Conservation (phyloP, 1,140 invertebrate species). For the Bombus polaris region DNA sequence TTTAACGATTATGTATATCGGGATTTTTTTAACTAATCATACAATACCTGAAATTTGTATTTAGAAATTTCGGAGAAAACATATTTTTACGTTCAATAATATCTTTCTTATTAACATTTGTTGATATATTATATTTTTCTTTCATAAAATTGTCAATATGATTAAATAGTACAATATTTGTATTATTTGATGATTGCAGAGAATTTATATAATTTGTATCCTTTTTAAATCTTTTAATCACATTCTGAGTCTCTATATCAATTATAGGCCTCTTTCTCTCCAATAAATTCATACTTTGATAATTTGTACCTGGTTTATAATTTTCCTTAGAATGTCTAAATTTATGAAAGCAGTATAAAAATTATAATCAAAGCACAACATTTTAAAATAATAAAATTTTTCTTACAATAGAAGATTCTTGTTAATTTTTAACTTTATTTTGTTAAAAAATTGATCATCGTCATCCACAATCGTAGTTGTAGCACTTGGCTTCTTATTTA, state of each 20-base stretch:
- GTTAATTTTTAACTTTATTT: slow-evolving; percentile 46
- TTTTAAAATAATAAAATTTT: neutral
- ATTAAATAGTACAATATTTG: slow-evolving; percentile 8
- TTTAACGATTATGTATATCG: neutral
- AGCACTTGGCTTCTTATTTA: slow-evolving; percentile 5
- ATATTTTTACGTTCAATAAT: neutral
- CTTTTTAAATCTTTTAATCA: slow-evolving; percentile 60
- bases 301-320: neutral
- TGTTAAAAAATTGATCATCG: slow-evolving; percentile 54
- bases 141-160: neutral
- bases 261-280: slow-evolving; percentile 39
- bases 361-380: neutral
- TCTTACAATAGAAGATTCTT: slow-evolving; percentile 36
- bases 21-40: neutral
- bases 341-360: neutral
- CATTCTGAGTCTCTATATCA: slow-evolving; percentile 40
- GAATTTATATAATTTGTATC: slow-evolving; percentile 26
- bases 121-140: too few species aligned
- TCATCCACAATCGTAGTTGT: slow-evolving; percentile 11
- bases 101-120: neutral
- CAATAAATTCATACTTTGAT: neutral
- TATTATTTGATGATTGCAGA: neutral
- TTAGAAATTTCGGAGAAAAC: neutral
- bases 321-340: slow-evolving; percentile 42
- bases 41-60: slow-evolving; percentile 35